A percentile compares a stretch with the other conserved stretches of the same genome.
Conservation (phyloP, 92 coral and sea anemone species). For the Siderastrea radians region DNA sequence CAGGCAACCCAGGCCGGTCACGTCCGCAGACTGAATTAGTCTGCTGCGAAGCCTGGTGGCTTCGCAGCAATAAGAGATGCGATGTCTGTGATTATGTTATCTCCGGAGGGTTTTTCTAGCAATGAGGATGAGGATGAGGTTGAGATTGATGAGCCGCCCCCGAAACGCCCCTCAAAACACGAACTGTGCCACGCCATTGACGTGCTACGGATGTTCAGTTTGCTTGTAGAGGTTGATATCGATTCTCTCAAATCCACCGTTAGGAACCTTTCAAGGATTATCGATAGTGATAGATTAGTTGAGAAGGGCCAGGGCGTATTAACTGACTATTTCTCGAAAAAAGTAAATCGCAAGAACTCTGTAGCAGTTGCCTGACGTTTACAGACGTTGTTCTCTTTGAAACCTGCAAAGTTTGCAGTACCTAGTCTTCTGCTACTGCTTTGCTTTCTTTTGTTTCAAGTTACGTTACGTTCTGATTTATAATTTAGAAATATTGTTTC, state of each 20-base stretch:
- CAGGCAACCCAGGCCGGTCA: too few species aligned
- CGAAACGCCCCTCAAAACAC: conserved; percentile 6
- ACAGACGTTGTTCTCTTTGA: not conserved
- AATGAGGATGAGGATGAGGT: conserved; percentile 29
- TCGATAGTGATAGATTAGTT: conserved; percentile 46
- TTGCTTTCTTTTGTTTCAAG: too few species aligned
- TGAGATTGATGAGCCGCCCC: conserved; percentile 37
- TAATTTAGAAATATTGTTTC: too few species aligned
- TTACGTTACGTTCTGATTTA: too few species aligned
- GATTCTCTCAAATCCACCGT: conserved; percentile 36
- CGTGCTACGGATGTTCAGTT: conserved; percentile 28
- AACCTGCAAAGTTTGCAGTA: not conserved
- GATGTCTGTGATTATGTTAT: too few species aligned
- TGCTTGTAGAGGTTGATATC: conserved; percentile 37
- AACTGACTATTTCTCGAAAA: conserved; percentile 34
- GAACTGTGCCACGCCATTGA: conserved; percentile 7
- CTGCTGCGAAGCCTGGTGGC: too few species aligned
- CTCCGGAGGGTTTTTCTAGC: too few species aligned
- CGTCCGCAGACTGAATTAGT: too few species aligned
- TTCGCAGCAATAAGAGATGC: too few species aligned
- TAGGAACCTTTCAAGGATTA: conserved; percentile 22
- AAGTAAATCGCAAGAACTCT: conserved; percentile 25
- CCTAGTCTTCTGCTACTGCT: not conserved
- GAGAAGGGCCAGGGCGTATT: conserved; percentile 52
- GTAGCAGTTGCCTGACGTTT: conserved; percentile 9